Evolutionary conservation across 2,797 vertebrate genomes (phyloP).

Genomic region (Pterois miles): DNA sequence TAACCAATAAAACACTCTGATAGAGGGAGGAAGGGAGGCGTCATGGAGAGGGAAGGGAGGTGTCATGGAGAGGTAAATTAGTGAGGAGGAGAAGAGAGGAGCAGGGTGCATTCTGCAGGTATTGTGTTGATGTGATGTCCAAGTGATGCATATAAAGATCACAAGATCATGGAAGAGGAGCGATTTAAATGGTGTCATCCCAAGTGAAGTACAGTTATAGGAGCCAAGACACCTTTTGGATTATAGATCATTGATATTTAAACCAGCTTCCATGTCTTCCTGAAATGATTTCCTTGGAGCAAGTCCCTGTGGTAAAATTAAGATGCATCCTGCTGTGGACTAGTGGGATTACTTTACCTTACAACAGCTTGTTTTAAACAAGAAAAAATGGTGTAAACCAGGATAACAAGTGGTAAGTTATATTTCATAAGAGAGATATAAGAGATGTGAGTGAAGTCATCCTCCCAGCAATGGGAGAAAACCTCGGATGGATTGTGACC

Average conservation of each 20-base stretch:
- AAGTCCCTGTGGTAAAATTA: background rate
- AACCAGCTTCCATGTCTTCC: slow-evolving; percentile 28
- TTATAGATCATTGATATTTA: slow-evolving; percentile 31
- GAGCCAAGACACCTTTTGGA: slow-evolving; percentile 18
- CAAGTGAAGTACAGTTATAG: background rate
- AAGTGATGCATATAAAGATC: slow-evolving; percentile 7
- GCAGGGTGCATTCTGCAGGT: slow-evolving; percentile 36
- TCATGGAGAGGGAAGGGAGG: slow-evolving; percentile 40
- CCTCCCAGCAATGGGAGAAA: slow-evolving; percentile 10
- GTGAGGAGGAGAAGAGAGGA: slow-evolving; percentile 17
- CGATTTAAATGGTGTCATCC: slow-evolving; percentile 38
- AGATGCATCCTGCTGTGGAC: slow-evolving; percentile 1
- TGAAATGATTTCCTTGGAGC: background rate
- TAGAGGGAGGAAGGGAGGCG: slow-evolving; percentile 45
- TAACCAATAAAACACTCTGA: slow-evolving; percentile 56
- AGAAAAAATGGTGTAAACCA: background rate
- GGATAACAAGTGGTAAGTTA: background rate
- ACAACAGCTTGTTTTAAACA: background rate
- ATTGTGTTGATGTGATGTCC: slow-evolving; percentile 29
- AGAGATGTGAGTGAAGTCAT: background rate
- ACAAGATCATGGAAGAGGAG: background rate
- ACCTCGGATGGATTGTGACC: slow-evolving; percentile 28
- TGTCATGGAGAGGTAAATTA: slow-evolving; percentile 53
- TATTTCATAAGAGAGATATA: background rate
- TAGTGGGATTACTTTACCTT: background rate